phyloP scores from a whole-genome alignment of 1,140 invertebrate species.

The Saxidomus purpurata region DNA sequence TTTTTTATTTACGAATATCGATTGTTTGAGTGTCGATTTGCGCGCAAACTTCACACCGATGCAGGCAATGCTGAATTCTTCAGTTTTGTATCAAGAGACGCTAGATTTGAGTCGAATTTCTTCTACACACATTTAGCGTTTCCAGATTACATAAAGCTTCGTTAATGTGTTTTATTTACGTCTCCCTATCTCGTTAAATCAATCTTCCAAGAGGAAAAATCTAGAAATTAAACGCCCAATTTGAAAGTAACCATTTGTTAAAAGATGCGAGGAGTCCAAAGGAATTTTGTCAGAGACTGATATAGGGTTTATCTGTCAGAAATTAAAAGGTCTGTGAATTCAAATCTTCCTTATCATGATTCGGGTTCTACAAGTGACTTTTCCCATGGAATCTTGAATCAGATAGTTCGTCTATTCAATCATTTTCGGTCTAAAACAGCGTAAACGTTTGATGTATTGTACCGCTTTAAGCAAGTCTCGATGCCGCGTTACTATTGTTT shows the following conservation, averaged over 20 bases:
- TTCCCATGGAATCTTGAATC: conserved; percentile 37
- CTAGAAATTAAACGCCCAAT: conserved; percentile 60
- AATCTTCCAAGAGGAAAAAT: conserved; percentile 57
- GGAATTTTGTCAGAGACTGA: conserved; percentile 16
- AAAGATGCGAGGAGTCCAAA: conserved; percentile 37
- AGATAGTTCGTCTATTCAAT: background rate
- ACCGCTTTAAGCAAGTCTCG: too few relatives aligned
- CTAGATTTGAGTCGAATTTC: background rate
- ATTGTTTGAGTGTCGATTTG: too few relatives aligned
- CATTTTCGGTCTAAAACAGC: background rate
- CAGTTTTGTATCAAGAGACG: too few relatives aligned
- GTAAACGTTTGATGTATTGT: too few relatives aligned
- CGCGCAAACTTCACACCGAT: too few relatives aligned
- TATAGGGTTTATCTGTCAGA: conserved; percentile 35
- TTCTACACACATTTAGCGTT: conserved; percentile 19
- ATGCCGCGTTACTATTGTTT: too few relatives aligned
- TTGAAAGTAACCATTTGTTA: conserved; percentile 67
- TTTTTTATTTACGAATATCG: too few relatives aligned
- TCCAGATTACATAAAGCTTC: conserved; percentile 13
- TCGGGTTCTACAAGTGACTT: background rate
- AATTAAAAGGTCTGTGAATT: conserved; percentile 50
- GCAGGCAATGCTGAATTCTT: too few relatives aligned
- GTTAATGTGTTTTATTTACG: conserved; percentile 52
- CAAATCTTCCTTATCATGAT: conserved; percentile 44
- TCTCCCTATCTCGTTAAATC: conserved; percentile 33